A percentile compares a stretch with the other conserved stretches of the same genome.
phyloP scores from a whole-genome alignment of 2,888 invertebrate genomes.

The Deilephila porcellus region DNA sequence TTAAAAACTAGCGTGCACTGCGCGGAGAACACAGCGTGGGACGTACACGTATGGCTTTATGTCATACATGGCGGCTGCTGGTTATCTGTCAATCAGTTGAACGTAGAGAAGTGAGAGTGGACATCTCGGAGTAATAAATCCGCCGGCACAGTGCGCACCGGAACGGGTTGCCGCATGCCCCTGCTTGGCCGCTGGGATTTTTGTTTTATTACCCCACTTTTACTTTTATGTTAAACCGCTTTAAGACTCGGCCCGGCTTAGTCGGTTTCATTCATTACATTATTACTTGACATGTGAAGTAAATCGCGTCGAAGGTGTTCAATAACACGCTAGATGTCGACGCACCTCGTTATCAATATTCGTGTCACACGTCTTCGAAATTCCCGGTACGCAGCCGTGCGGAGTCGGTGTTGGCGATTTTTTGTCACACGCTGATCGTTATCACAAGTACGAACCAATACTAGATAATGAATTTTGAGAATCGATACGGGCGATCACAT shows the following conservation, averaged over 20 bases:
- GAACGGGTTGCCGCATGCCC: constrained; percentile 56
- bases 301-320: constrained; percentile 31
- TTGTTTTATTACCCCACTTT: constrained; percentile 75
- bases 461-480: constrained; percentile 28
- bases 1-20: too few species aligned
- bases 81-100: constrained; percentile 41
- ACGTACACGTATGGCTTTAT: neutral
- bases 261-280: constrained; percentile 8
- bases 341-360: constrained; percentile 57
- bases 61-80: constrained; percentile 34
- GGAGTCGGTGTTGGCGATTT: constrained; percentile 54
- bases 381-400: constrained; percentile 51
- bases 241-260: constrained; percentile 25
- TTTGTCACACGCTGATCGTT: constrained; percentile 55
- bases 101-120: constrained; percentile 53
- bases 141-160: constrained; percentile 50
- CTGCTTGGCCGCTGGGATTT: constrained; percentile 53
- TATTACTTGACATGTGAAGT: constrained; percentile 2
- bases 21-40: too few species aligned
- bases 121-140: constrained; percentile 63
- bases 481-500: constrained; percentile 10
- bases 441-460: constrained; percentile 40
- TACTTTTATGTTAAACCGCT: constrained; percentile 65
- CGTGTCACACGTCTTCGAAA: constrained; percentile 51
- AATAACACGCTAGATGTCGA: constrained; percentile 33